These are phyloP conservation scores for Tetramorium simillimum DNA, from an alignment of 1,140 invertebrate species.

Conservation along the genomic window DNA sequence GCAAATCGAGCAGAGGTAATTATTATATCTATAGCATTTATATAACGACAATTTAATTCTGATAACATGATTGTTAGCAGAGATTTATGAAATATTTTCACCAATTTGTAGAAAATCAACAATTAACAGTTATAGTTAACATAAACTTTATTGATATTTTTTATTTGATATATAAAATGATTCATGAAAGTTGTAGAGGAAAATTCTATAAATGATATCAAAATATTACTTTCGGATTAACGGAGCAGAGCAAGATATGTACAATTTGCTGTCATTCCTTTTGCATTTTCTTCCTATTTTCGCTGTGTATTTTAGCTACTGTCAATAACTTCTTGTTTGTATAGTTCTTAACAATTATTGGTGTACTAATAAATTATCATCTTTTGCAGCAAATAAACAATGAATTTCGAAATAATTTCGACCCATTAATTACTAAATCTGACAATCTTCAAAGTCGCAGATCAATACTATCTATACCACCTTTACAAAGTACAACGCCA, in stretches of 20 bases:
- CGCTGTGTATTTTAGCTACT: not conserved
- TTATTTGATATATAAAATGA: not conserved
- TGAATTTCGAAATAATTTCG: slow-evolving; percentile 76
- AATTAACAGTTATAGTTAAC: not conserved
- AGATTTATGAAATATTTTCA: not conserved
- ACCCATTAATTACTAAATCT: slow-evolving; percentile 22
- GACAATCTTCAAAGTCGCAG: slow-evolving; percentile 13
- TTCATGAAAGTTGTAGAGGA: not conserved
- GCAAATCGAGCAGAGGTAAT: slow-evolving; percentile 81
- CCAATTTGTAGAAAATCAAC: not conserved
- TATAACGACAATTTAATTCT: not conserved
- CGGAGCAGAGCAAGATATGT: not conserved
- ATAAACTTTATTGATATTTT: not conserved
- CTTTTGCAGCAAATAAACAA: slow-evolving; percentile 65
- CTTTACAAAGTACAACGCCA: not conserved
- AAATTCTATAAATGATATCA: not conserved
- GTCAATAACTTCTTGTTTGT: not conserved
- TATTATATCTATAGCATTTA: slow-evolving; percentile 20
- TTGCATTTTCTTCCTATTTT: slow-evolving; percentile 20
- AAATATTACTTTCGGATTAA: not conserved
- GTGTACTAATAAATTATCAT: not conserved
- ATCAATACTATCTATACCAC: not conserved
- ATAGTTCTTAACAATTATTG: not conserved
- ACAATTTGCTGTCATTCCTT: not conserved
- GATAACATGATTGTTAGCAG: not conserved